Conservation (phyloP, 2,113 vertebrate genomes). For the Vidua macroura region DNA sequence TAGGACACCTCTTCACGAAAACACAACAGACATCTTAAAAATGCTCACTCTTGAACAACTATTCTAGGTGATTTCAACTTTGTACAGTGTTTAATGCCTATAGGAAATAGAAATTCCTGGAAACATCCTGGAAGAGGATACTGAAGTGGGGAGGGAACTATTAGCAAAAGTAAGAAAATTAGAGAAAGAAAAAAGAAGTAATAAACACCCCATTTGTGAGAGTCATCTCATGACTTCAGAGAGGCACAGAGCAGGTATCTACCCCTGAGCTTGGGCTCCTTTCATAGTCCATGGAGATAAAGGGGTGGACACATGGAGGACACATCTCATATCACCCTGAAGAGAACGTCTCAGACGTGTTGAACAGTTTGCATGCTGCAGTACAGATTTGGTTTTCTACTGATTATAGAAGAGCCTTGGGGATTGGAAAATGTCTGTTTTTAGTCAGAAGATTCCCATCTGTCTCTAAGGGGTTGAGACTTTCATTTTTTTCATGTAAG, state of each 20-base stretch:
- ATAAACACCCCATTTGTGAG: not conserved
- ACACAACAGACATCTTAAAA: not conserved
- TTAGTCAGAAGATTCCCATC: not conserved
- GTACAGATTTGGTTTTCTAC: not conserved
- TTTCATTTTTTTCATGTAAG: not conserved
- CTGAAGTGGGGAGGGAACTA: not conserved
- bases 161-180: not conserved
- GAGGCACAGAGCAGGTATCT: not conserved
- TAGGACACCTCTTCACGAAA: not conserved
- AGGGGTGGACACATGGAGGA: not conserved
- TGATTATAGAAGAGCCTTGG: not conserved
- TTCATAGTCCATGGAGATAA: not conserved
- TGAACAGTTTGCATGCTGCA: not conserved
- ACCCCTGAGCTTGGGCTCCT: not conserved
- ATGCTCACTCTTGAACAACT: not conserved
- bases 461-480: not conserved
- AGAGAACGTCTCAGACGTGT: not conserved
- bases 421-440: not conserved
- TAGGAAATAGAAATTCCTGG: not conserved
- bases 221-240: not conserved
- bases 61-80: not conserved
- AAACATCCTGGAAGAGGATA: not conserved
- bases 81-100: not conserved
- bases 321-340: not conserved
- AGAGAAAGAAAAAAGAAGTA: not conserved